Conservation (phyloP, 1,140 invertebrate genomes). For the Helicoverpa zea region DNA sequence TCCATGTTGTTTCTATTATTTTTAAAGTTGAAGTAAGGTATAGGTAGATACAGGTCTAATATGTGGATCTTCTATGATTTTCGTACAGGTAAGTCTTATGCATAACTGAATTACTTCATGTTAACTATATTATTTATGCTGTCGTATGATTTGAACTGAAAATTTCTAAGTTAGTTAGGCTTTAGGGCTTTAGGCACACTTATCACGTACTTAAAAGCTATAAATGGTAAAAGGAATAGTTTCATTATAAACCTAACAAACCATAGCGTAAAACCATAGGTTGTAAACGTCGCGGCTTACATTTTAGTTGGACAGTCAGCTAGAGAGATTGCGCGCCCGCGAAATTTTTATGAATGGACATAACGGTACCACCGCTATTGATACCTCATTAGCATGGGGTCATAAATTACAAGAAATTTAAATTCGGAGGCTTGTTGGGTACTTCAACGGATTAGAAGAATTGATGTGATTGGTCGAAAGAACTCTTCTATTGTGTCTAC, state of each 20-base stretch:
- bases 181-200: neutral
- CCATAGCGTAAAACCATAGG: neutral
- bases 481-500: neutral
- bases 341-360: slow-evolving; percentile 72
- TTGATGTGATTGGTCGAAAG: neutral
- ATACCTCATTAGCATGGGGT: slow-evolving; percentile 73
- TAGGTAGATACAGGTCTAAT: no score
- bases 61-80: no score
- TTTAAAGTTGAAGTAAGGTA: no score
- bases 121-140: no score
- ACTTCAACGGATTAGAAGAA: slow-evolving; percentile 45
- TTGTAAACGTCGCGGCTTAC: neutral
- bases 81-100: no score
- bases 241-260: neutral
- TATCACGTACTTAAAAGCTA: neutral
- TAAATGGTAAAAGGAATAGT: neutral
- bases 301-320: slow-evolving; percentile 5
- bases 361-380: slow-evolving; percentile 74
- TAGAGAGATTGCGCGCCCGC: slow-evolving; percentile 44
- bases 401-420: slow-evolving; percentile 67
- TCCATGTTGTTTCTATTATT: no score
- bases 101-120: no score
- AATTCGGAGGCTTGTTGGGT: slow-evolving; percentile 52
- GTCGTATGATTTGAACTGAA: no score
- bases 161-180: no score